Percentiles rank a stretch among this genome's conserved stretches.
These are phyloP conservation scores for Zaprionus lineosus DNA, from an alignment of 2,888 invertebrate genomes.

Conservation along the genomic window DNA sequence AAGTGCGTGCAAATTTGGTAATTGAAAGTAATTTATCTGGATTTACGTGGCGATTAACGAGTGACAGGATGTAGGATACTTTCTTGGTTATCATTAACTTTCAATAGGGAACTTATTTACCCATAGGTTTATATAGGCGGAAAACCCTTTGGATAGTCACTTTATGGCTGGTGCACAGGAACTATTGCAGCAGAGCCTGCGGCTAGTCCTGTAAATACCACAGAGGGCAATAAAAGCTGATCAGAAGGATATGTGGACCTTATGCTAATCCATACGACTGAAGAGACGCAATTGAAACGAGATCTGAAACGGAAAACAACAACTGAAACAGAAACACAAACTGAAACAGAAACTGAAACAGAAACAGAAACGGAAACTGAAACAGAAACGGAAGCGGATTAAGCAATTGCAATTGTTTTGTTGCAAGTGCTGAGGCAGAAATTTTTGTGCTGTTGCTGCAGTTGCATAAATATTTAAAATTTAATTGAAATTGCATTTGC, in stretches of 20 bases:
- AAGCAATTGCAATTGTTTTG: constrained; percentile 46
- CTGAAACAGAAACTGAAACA: constrained; percentile 32
- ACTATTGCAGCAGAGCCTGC: too few relatives aligned
- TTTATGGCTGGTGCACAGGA: too few relatives aligned
- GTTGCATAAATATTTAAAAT: constrained; percentile 75
- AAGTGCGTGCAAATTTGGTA: too few relatives aligned
- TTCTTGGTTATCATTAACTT: too few relatives aligned
- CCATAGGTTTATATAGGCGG: too few relatives aligned
- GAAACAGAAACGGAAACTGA: background rate
- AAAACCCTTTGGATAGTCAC: too few relatives aligned
- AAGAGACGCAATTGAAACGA: background rate
- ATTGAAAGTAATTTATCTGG: constrained; percentile 23
- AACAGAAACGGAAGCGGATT: constrained; percentile 44
- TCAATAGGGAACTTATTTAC: too few relatives aligned
- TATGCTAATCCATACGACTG: constrained; percentile 48
- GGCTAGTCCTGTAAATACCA: constrained; percentile 21
- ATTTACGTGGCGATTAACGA: too few relatives aligned
- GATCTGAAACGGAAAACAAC: constrained; percentile 1
- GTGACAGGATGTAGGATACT: too few relatives aligned
- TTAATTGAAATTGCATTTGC: constrained; percentile 75
- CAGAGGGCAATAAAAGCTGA: constrained; percentile 44
- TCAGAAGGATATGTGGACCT: constrained; percentile 44
- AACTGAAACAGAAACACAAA: constrained; percentile 7
- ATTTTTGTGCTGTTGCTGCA: constrained; percentile 32
- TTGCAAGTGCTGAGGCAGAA: constrained; percentile 29